Percentiles rank a stretch among this genome's conserved stretches.
Conservation (phyloP, 2,797 vertebrate species). For the Podargus strigoides region DNA sequence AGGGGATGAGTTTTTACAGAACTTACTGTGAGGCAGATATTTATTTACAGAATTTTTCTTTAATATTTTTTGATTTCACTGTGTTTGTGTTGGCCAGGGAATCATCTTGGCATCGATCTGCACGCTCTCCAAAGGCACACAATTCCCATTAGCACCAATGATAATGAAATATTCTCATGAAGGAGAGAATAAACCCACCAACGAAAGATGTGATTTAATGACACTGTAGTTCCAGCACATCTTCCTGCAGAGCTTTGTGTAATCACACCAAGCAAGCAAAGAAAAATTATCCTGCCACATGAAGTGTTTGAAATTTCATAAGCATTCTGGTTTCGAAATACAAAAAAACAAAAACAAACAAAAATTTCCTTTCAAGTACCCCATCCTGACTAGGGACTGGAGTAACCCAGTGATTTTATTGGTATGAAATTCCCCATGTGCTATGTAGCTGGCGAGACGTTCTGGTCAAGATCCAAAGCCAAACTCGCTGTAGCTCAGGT, state of each 20-base stretch:
- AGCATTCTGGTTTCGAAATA: too few relatives aligned
- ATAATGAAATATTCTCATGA: background rate
- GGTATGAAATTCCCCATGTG: background rate
- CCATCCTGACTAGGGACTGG: background rate
- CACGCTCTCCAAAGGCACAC: background rate
- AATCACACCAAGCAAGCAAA: constrained; percentile 32
- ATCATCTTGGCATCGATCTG: background rate
- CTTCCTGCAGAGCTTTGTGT: constrained; percentile 13
- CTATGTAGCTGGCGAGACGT: background rate
- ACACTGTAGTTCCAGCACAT: constrained; percentile 10
- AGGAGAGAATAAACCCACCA: background rate
- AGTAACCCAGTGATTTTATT: background rate
- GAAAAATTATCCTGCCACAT: background rate
- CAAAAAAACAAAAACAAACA: background rate
- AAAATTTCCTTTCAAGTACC: background rate
- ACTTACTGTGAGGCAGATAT: background rate
- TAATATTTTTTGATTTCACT: background rate
- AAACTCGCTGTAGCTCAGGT: too few relatives aligned
- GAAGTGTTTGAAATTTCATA: constrained; percentile 10
- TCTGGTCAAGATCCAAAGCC: background rate
- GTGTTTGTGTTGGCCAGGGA: background rate
- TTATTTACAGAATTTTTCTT: background rate
- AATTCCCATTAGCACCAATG: background rate
- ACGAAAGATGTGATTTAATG: background rate
- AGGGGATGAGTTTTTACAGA: background rate